Evolutionary conservation across 1,140 invertebrate species (phyloP).

Genomic region (Drosophila simulans): DNA sequence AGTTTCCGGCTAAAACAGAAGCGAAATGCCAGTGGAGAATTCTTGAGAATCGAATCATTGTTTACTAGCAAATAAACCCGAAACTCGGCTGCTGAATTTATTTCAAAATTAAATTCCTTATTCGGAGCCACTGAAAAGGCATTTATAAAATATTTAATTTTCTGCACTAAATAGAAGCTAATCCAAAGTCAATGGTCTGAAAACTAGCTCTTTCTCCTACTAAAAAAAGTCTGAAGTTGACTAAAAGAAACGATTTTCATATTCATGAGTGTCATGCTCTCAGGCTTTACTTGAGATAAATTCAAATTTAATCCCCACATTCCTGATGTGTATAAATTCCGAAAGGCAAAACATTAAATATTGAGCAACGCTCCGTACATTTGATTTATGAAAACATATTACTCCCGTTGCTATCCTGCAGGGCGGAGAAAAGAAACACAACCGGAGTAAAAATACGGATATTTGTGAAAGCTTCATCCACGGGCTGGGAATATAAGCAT

Average conservation of each 20-base stretch:
- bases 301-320: slow-evolving; percentile 48
- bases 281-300: slow-evolving; percentile 13
- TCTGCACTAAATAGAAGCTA: slow-evolving; percentile 2
- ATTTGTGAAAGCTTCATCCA: slow-evolving; percentile 42
- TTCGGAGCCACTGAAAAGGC: neutral
- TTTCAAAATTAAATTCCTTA: slow-evolving; percentile 10
- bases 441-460: slow-evolving; percentile 18
- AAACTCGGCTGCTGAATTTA: neutral
- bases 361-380: slow-evolving; percentile 40
- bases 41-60: neutral
- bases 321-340: slow-evolving; percentile 46
- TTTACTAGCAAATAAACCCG: slow-evolving; percentile 11
- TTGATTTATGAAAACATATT: slow-evolving; percentile 54
- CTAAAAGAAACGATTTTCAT: slow-evolving; percentile 4
- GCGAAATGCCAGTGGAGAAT: slow-evolving; percentile 15
- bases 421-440: neutral
- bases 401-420: slow-evolving; percentile 34
- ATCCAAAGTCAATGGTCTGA: neutral
- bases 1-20: slow-evolving; percentile 19
- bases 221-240: neutral
- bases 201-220: neutral
- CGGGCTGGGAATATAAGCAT: slow-evolving; percentile 66
- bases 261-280: slow-evolving; percentile 34
- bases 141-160: slow-evolving; percentile 4
- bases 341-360: slow-evolving; percentile 45